Conservation (phyloP, 1,140 invertebrate species). For the Dolichoris vasculosae region DNA sequence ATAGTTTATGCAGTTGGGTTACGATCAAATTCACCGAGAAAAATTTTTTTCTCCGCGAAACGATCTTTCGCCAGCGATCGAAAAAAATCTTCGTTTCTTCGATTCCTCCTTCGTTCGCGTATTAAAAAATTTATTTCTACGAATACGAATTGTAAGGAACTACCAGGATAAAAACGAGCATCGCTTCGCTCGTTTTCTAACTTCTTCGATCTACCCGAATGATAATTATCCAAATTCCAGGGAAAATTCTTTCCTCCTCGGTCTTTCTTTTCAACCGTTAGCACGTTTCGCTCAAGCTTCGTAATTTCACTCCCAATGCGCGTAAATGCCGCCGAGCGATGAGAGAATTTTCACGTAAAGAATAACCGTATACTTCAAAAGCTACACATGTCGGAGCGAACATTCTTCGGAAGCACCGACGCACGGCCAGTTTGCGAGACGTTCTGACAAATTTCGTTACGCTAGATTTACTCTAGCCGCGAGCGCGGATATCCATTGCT, state of each 20-base stretch:
- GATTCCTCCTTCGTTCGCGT: background rate
- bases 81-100: background rate
- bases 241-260: background rate
- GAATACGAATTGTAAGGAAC: too few species aligned
- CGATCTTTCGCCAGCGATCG: background rate
- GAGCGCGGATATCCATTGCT: background rate
- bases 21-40: background rate
- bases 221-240: too few species aligned
- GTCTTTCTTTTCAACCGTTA: background rate
- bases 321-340: background rate
- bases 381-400: background rate
- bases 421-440: background rate
- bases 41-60: background rate
- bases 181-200: too few species aligned
- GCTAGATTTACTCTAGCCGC: background rate
- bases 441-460: conserved; percentile 11
- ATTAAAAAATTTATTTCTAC: too few species aligned
- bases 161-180: too few species aligned
- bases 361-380: background rate
- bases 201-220: too few species aligned
- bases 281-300: background rate
- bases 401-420: background rate
- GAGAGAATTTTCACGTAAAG: background rate
- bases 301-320: background rate
- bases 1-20: background rate